A percentile compares a stretch with the other conserved stretches of the same genome.
phyloP scores from a whole-genome alignment of 2,888 invertebrate species.

The Acleris laterana region DNA sequence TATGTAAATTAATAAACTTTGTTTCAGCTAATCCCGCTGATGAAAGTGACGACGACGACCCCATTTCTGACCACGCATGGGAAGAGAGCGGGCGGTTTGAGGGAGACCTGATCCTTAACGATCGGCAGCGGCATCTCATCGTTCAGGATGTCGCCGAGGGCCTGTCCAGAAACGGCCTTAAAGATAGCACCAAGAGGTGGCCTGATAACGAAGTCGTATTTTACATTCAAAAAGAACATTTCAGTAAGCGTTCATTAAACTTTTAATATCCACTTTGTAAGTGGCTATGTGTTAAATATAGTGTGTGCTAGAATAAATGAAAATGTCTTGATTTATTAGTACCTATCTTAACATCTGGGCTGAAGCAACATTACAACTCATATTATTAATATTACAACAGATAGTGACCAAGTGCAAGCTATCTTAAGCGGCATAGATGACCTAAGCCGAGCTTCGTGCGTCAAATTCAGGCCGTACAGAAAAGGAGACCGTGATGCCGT shows the following conservation, averaged over 20 bases:
- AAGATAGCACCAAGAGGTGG: constrained; percentile 76
- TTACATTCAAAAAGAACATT: constrained; percentile 74
- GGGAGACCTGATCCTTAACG: constrained; percentile 79
- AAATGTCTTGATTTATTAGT: background rate
- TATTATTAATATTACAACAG: constrained; percentile 47
- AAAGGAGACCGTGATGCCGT: constrained; percentile 78
- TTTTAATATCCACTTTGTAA: background rate
- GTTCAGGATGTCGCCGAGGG: constrained; percentile 74
- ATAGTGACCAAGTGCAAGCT: constrained; percentile 70
- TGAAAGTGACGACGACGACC: constrained; percentile 65
- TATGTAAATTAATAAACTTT: background rate
- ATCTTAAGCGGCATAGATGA: constrained; percentile 77
- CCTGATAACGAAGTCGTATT: constrained; percentile 77
- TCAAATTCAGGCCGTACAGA: constrained; percentile 75
- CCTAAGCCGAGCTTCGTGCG: constrained; percentile 74
- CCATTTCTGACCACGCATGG: constrained; percentile 73
- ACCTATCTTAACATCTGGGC: too few species aligned
- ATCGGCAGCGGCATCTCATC: constrained; percentile 71
- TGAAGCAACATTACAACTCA: too few species aligned
- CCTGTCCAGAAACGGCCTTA: constrained; percentile 73
- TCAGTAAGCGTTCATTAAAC: constrained; percentile 62
- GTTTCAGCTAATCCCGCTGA: constrained; percentile 48
- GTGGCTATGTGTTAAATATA: too few species aligned
- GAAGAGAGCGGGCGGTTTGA: constrained; percentile 82
- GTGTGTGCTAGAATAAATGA: too few species aligned